Evolutionary conservation across 2,113 vertebrate species (phyloP).

Genomic region (Camelus bactrianus): DNA sequence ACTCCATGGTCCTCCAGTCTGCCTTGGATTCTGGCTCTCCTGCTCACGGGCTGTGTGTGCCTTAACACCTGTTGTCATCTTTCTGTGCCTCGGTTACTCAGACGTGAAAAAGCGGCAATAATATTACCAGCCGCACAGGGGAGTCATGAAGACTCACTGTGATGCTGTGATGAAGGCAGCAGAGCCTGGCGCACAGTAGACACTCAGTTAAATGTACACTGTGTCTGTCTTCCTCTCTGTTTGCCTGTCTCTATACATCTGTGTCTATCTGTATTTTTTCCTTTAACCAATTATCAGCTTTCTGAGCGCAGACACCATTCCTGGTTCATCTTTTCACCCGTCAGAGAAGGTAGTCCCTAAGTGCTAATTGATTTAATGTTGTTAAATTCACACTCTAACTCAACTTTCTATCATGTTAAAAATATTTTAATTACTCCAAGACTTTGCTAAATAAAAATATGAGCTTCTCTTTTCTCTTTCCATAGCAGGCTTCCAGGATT

Average conservation of each 20-base stretch:
- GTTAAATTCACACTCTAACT: not conserved
- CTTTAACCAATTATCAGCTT: not conserved
- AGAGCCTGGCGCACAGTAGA: not conserved
- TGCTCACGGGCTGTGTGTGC: rapidly evolving
- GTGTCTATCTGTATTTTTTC: not conserved
- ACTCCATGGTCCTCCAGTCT: rapidly evolving
- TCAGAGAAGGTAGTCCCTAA: not conserved
- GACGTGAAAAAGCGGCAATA: not conserved
- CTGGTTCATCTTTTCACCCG: not conserved
- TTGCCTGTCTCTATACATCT: not conserved
- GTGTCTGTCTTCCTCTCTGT: not conserved
- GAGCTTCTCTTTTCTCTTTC: not conserved
- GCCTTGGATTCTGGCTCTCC: not conserved
- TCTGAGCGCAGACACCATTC: not conserved
- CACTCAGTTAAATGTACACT: rapidly evolving
- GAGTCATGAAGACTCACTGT: no score
- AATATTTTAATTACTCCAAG: constrained; percentile 6
- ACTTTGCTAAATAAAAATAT: not conserved
- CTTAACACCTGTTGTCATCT: not conserved
- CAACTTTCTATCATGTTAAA: not conserved
- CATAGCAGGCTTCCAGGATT: not conserved
- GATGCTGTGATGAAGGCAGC: not conserved
- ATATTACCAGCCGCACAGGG: rapidly evolving
- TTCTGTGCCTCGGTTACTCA: not conserved
- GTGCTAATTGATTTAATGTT: not conserved